phyloP scores from a whole-genome alignment of 2,888 invertebrate species.

The Micoletzkya japonica region DNA sequence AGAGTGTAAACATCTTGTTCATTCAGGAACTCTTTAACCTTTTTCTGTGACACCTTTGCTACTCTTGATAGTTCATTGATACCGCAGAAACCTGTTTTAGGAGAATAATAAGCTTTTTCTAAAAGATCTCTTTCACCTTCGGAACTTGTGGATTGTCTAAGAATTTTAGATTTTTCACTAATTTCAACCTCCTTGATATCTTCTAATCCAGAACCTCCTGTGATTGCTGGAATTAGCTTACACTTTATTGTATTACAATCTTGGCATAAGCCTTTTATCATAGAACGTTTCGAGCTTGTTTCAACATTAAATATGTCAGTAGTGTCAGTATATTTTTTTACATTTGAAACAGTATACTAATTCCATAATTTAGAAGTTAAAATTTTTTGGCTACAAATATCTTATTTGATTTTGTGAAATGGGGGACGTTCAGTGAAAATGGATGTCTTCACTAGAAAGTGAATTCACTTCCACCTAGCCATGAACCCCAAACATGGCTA shows the following conservation, averaged over 20 bases:
- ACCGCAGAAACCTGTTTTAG: conserved; percentile 39
- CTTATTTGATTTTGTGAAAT: conserved; percentile 28
- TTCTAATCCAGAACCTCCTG: conserved; percentile 33
- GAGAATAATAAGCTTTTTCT: conserved; percentile 36
- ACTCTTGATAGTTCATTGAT: conserved; percentile 37
- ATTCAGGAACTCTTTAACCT: conserved; percentile 38
- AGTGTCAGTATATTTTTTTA: conserved; percentile 30
- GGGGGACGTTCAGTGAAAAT: conserved; percentile 22
- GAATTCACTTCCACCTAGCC: conserved; percentile 13
- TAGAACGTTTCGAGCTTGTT: neutral
- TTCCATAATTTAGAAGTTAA: conserved; percentile 29
- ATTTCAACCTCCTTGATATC: conserved; percentile 32
- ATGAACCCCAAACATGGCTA: conserved; percentile 19
- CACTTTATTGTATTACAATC: conserved; percentile 36
- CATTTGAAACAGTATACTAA: conserved; percentile 37
- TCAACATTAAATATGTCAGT: neutral
- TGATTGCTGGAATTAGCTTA: conserved; percentile 35
- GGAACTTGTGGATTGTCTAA: neutral
- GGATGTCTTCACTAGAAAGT: conserved; percentile 19
- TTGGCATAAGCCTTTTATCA: conserved; percentile 32
- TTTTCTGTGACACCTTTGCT: conserved; percentile 32
- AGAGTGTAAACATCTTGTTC: conserved; percentile 44
- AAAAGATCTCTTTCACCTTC: conserved; percentile 1
- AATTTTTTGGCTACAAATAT: conserved; percentile 22
- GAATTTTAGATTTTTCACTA: conserved; percentile 26